Evolutionary conservation across 2,888 invertebrate species (phyloP).

Genomic region (Eustalomyia histrio): DNA sequence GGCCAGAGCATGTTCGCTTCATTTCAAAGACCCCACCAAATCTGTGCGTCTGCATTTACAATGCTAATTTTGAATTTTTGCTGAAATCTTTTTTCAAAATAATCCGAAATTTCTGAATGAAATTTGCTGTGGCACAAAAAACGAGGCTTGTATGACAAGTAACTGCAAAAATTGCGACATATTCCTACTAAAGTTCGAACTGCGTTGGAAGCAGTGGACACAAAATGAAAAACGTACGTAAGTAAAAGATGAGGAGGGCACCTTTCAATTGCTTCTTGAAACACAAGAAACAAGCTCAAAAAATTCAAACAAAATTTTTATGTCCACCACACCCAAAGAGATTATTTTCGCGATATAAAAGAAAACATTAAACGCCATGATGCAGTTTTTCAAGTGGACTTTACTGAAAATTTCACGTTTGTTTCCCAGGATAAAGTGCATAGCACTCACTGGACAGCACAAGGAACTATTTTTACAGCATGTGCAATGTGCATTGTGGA

Average conservation of each 20-base stretch:
- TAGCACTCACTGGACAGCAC: conserved; percentile 26
- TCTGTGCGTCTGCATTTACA: too few species aligned
- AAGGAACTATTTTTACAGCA: conserved; percentile 36
- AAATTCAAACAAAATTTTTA: conserved; percentile 28
- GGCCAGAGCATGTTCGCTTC: conserved; percentile 19
- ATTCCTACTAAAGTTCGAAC: conserved; percentile 25
- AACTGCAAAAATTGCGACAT: conserved; percentile 28
- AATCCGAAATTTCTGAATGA: conserved; percentile 17
- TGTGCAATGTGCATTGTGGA: too few species aligned
- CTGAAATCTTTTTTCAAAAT: conserved; percentile 11
- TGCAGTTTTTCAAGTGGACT: conserved; percentile 12
- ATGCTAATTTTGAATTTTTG: conserved; percentile 16
- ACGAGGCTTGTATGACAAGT: conserved; percentile 29
- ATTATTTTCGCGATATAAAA: conserved; percentile 14
- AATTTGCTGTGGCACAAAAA: conserved; percentile 34
- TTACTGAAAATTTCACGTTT: too few species aligned
- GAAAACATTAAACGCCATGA: conserved; percentile 17
- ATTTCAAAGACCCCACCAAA: conserved; percentile 1
- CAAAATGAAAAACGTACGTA: conserved; percentile 28
- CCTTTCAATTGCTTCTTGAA: conserved; percentile 14
- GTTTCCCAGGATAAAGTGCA: conserved; percentile 37
- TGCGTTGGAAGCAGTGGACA: conserved; percentile 10
- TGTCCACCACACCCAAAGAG: conserved; percentile 18
- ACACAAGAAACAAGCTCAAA: conserved; percentile 28
- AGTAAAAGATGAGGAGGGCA: conserved; percentile 21